These are phyloP conservation scores for Connochaetes taurinus DNA, from an alignment of 2,113 vertebrate species.

Conservation along the genomic window DNA sequence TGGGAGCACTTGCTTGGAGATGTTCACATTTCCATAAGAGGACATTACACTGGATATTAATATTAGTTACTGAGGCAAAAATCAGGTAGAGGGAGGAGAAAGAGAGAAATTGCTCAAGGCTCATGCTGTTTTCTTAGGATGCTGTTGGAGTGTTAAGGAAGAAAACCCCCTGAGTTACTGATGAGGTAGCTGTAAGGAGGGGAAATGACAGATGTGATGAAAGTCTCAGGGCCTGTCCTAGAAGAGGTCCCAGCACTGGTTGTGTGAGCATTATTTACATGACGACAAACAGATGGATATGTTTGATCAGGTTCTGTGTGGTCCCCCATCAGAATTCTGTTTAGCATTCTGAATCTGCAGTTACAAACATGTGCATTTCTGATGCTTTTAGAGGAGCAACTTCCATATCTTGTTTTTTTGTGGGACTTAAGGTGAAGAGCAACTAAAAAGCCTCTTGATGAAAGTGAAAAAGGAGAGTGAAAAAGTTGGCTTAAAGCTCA, in stretches of 20 bases:
- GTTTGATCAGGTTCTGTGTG: conserved; percentile 69
- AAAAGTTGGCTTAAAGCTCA: too few species aligned
- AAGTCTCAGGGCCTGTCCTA: conserved; percentile 73
- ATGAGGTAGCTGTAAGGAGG: conserved; percentile 65
- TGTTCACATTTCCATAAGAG: conserved; percentile 53
- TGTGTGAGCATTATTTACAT: conserved; percentile 68
- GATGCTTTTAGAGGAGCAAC: conserved; percentile 6
- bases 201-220: conserved; percentile 72
- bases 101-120: conserved; percentile 63
- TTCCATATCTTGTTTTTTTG: background rate
- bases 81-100: conserved; percentile 64
- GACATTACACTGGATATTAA: conserved; percentile 69
- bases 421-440: background rate
- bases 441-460: too few species aligned
- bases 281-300: conserved; percentile 71
- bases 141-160: conserved; percentile 64
- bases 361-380: conserved; percentile 42
- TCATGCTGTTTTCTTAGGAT: conserved; percentile 67
- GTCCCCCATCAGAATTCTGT: conserved; percentile 67
- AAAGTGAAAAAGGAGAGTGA: too few species aligned
- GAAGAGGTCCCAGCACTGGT: conserved; percentile 64
- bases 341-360: conserved; percentile 64
- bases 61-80: conserved; percentile 73
- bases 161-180: conserved; percentile 59
- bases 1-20: conserved; percentile 59